These are phyloP conservation scores for Bergia puertoricense DNA, from an alignment of 92 coral and sea anemone genomes.

Conservation along the genomic window DNA sequence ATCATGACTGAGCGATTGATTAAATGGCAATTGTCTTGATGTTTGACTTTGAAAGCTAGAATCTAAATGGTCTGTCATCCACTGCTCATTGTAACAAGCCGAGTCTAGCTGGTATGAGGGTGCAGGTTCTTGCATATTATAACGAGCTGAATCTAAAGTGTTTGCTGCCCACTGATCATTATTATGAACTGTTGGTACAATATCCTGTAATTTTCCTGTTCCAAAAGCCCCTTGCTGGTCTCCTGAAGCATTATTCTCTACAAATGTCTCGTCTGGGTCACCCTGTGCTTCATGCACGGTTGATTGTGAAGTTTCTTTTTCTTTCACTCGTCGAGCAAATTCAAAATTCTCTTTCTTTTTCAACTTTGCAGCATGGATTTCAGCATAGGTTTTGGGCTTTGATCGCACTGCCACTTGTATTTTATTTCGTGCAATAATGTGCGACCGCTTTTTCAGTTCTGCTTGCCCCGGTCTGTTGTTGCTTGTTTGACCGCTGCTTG, in stretches of 20 bases:
- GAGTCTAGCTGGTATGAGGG: not conserved
- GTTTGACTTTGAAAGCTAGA: constrained; percentile 6
- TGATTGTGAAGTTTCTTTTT: not conserved
- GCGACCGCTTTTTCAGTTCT: constrained; percentile 17
- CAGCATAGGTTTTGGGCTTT: constrained; percentile 42
- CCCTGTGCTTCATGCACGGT: constrained; percentile 8
- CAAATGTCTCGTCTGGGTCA: constrained; percentile 6
- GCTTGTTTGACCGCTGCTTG: not conserved
- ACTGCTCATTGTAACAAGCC: not conserved
- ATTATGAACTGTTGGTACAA: not conserved
- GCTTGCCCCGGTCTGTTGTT: not conserved
- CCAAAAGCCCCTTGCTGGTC: not conserved
- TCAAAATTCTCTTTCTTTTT: constrained; percentile 8
- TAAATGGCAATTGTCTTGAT: not conserved
- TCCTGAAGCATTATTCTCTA: not conserved
- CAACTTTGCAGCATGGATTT: constrained; percentile 31
- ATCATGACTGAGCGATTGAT: not conserved
- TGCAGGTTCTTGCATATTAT: not conserved
- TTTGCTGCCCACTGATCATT: not conserved
- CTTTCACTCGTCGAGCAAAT: not conserved
- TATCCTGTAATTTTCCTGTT: not conserved
- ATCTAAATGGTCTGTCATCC: not conserved
- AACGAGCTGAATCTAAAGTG: not conserved
- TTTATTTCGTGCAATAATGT: constrained; percentile 8
- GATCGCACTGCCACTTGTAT: constrained; percentile 10